These are phyloP conservation scores for Conus ventricosus DNA, from an alignment of 1,140 invertebrate species.

Conservation along the genomic window DNA sequence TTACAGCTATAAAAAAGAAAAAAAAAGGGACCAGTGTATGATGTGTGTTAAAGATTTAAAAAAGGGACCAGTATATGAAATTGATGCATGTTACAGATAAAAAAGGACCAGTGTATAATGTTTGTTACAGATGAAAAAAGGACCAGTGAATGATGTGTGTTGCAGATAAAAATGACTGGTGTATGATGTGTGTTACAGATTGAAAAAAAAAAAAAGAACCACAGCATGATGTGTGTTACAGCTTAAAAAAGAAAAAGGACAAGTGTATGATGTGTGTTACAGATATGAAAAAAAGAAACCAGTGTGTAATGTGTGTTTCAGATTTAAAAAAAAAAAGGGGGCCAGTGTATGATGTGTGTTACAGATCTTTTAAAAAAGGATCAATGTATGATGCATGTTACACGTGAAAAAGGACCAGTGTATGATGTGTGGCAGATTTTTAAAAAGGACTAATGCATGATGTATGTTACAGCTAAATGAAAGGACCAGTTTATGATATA, in stretches of 20 bases:
- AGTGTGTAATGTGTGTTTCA: constrained; percentile 86
- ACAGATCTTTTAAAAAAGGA: constrained; percentile 88
- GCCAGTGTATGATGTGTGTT: constrained; percentile 91
- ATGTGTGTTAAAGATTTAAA: no score
- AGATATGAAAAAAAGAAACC: constrained; percentile 93
- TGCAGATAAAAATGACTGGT: no score
- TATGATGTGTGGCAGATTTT: no score
- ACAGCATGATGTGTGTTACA: constrained; percentile 52
- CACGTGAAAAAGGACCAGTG: no score
- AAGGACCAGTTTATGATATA: constrained; percentile 87
- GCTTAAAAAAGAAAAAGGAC: constrained; percentile 92
- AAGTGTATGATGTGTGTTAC: constrained; percentile 89
- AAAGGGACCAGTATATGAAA: not conserved
- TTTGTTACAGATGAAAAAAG: no score
- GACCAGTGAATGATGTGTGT: constrained; percentile 96
- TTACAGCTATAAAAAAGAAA: no score
- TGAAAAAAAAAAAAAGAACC: no score
- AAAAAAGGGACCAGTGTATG: no score
- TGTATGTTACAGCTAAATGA: constrained; percentile 79
- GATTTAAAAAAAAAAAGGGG: no score
- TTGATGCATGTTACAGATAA: constrained; percentile 51
- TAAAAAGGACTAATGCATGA: no score
- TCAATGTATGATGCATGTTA: no score
- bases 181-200: constrained; percentile 64
- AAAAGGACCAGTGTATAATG: no score